Percentiles rank a stretch among this genome's conserved stretches.
These are phyloP conservation scores for Lepas anatifera DNA, from an alignment of 2,888 invertebrate species.

Conservation along the genomic window DNA sequence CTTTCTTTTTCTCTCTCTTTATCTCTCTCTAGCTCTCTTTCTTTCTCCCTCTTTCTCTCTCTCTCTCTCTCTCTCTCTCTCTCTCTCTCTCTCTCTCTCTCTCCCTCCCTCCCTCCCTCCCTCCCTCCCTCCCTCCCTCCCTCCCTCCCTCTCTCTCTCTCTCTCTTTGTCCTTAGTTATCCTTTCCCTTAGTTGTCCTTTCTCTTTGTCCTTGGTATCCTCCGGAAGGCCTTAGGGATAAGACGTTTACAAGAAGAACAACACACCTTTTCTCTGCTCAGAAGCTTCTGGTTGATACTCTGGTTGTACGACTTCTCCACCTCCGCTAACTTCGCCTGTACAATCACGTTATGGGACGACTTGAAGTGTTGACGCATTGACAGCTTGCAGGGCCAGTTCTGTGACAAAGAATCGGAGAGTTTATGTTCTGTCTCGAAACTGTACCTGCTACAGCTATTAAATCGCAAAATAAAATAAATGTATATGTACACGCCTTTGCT, in stretches of 20 bases:
- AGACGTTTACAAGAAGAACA: too few relatives aligned
- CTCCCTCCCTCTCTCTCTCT: not conserved
- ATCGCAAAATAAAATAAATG: too few relatives aligned
- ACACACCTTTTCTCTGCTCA: not conserved
- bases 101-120: not conserved
- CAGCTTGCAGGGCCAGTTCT: not conserved
- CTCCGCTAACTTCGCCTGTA: not conserved
- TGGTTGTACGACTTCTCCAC: not conserved
- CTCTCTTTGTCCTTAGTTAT: not conserved
- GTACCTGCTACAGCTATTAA: too few relatives aligned
- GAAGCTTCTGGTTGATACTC: not conserved
- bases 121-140: not conserved
- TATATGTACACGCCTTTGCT: too few relatives aligned
- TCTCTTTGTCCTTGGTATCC: not conserved
- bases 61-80: not conserved
- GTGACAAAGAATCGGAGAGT: too few relatives aligned
- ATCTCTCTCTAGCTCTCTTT: not conserved
- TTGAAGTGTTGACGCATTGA: not conserved
- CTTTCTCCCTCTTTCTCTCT: not conserved
- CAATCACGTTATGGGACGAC: not conserved
- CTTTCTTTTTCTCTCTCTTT: slow-evolving; percentile 1
- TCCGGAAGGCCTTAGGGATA: too few relatives aligned
- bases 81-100: not conserved
- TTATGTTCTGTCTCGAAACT: too few relatives aligned
- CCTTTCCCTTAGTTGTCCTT: not conserved